Conservation (phyloP, 2,797 vertebrate genomes). For the Enteromius fasciolatus region DNA sequence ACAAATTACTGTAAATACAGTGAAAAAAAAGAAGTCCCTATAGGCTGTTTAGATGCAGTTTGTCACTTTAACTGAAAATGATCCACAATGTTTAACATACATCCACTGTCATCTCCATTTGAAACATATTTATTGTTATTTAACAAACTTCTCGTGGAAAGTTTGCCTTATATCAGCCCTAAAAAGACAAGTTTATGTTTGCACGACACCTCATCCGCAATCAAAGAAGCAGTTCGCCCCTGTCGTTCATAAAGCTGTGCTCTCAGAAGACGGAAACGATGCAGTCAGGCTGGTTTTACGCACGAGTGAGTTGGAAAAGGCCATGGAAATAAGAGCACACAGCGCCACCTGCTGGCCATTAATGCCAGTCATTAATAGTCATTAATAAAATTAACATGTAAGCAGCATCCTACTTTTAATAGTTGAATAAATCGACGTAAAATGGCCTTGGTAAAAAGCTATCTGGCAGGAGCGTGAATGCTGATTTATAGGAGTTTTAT, state of each 20-base stretch:
- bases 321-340: not conserved
- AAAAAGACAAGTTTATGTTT: not conserved
- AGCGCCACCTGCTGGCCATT: constrained; percentile 69
- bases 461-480: constrained; percentile 66
- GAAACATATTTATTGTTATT: not conserved
- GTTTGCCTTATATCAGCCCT: not conserved
- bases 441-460: constrained; percentile 48
- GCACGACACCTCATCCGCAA: not conserved
- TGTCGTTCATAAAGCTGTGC: not conserved
- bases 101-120: not conserved
- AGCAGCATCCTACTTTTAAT: not conserved
- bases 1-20: not conserved
- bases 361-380: not conserved
- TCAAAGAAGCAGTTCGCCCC: not conserved
- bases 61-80: not conserved
- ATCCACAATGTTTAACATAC: not conserved
- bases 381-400: constrained; percentile 1
- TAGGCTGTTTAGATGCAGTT: not conserved
- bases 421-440: not conserved
- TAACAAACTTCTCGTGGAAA: not conserved
- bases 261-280: not conserved
- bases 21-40: not conserved
- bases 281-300: constrained; percentile 20
- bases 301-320: not conserved
- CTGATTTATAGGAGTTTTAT: constrained; percentile 81